phyloP scores from a whole-genome alignment of 2,888 invertebrate species.

The Trachelus tabidus region DNA sequence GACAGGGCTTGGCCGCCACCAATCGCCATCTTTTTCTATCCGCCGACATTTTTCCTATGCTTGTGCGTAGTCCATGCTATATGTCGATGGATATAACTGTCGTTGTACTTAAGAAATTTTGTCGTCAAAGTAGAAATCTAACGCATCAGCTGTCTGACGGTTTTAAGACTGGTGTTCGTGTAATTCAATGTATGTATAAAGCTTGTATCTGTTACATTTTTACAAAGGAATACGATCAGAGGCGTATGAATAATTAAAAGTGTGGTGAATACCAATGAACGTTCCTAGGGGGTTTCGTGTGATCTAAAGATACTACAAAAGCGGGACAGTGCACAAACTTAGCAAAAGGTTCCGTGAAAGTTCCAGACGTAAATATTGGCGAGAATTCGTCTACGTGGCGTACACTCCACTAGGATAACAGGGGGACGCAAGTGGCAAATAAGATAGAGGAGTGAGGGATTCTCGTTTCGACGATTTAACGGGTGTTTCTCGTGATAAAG shows the following conservation, averaged over 20 bases:
- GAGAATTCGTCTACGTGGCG: neutral
- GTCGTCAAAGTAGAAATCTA: neutral
- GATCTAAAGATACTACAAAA: neutral
- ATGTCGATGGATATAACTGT: no score
- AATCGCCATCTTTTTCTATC: no score
- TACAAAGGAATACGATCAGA: neutral
- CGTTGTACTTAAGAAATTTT: no score
- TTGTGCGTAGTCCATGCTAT: no score
- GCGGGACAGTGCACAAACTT: neutral
- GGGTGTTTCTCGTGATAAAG: neutral
- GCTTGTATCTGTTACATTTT: neutral
- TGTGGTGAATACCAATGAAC: neutral
- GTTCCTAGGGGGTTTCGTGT: neutral
- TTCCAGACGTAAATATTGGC: neutral
- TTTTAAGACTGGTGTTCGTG: neutral
- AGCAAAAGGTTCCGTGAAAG: neutral
- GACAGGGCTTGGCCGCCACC: no score
- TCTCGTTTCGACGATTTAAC: neutral
- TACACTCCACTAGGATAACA: neutral
- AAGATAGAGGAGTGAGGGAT: neutral
- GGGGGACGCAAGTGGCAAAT: neutral
- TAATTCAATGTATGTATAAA: neutral
- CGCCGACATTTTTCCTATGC: no score
- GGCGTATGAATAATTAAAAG: neutral
- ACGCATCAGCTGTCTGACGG: neutral